Conservation (phyloP, 2,113 vertebrate genomes). For the Anarrhichthys ocellatus region DNA sequence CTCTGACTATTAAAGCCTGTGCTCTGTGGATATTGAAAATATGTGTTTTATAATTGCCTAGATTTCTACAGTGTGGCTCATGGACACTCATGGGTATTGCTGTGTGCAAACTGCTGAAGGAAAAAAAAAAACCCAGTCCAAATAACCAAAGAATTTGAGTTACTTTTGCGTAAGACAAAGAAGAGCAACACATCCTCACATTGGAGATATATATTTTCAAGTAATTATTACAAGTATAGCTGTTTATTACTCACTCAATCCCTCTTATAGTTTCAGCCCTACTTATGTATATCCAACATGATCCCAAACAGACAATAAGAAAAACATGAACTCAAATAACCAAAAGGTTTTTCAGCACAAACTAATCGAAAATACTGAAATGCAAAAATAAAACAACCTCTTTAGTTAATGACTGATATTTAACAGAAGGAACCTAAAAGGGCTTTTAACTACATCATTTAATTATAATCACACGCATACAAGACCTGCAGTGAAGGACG, state of each 20-base stretch:
- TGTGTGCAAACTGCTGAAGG: neutral
- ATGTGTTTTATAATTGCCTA: slow-evolving; percentile 6
- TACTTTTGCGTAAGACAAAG: neutral
- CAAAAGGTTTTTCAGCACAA: neutral
- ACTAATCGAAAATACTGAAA: neutral
- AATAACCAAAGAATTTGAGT: neutral
- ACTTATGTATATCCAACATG: neutral
- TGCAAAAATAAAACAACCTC: neutral
- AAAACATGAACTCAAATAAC: neutral
- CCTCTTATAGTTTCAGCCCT: neutral
- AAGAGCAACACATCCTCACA: neutral
- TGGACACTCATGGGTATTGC: neutral
- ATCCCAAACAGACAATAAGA: neutral
- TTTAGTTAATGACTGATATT: neutral
- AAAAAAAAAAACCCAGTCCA: neutral
- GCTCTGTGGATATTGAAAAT: slow-evolving; percentile 1
- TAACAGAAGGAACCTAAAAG: neutral
- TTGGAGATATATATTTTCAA: neutral
- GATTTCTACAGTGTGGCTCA: neutral
- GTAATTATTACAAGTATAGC: neutral
- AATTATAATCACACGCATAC: neutral
- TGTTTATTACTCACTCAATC: neutral
- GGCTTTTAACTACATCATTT: neutral
- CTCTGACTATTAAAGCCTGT: neutral
- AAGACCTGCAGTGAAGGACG: neutral